Base-by-base conservation (phyloP, 2,797 vertebrate species). In the Microctenopoma lineatum region DNA sequence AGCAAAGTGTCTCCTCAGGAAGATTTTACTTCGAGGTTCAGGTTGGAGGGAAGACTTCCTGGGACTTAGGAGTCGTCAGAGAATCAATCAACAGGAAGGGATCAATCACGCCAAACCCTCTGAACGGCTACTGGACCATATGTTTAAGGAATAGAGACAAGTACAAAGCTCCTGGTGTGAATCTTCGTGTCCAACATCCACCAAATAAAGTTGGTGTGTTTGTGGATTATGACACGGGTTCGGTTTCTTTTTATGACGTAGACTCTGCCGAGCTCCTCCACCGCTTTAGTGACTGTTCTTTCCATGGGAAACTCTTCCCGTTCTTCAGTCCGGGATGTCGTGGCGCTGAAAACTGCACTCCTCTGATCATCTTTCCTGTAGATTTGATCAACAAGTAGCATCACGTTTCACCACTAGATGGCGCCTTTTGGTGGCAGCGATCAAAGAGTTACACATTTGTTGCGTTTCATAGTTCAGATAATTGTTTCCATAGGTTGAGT, bases 11-110 rank as follows among this genome's bases (percentile, higher is more conserved):
- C 50, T 83, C 75, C 3, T 59, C 77, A 5, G 72, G 80, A 14
- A 68, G 72, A 13, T 58, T 79, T 59, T 84, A 84, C 53, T 84
- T 29, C 2, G 39, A 84, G 73, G 79, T 78, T 44, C 50, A 64
- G 26, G 82, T 87, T 2, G 38, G 45, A 42, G 72, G 52, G 4
- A 84, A 79, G 59, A 73, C 25, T 2, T 50, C 79, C 9, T 87
- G 84, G 82, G 72, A 74, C 55, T 13, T 87, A n/a, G 84, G 84
- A 0, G 67, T 87, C 0, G 58, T 16, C 52, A 66, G 46, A 34
- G 66, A 69, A 47, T 75, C 77, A 1, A 56, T 74, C 14, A 11
- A 1, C 47, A 74, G 60, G 48, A 79, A 74, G 15, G 72, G 58
- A 10, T 16, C 18, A 0, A 65, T 75, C 42, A n/a, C 0, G 0